Conservation (phyloP, 2,888 invertebrate species). For the Watsonalla binaria region DNA sequence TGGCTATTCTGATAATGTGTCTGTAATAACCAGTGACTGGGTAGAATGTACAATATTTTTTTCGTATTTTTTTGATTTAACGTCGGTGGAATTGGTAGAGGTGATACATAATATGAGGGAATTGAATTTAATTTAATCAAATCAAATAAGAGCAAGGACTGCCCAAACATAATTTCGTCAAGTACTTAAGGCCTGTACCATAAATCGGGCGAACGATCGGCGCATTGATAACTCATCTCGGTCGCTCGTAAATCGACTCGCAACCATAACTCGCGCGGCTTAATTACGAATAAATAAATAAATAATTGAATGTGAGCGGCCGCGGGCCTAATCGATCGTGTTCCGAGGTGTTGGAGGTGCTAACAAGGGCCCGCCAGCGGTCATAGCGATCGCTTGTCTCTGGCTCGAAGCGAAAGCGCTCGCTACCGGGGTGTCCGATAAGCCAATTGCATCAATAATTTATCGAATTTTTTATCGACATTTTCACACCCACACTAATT, state of each 20-base stretch:
- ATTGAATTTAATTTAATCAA: not conserved
- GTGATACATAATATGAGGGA: too few relatives aligned
- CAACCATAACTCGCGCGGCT: constrained; percentile 70
- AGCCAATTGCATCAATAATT: constrained; percentile 1
- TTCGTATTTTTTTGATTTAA: too few relatives aligned
- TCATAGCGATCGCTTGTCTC: constrained; percentile 23
- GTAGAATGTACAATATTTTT: too few relatives aligned
- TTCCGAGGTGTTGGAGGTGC: constrained; percentile 60
- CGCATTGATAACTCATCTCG: constrained; percentile 59
- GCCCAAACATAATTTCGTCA: constrained; percentile 25
- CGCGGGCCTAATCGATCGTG: constrained; percentile 74
- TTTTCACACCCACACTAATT: not conserved
- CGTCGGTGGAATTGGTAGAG: too few relatives aligned
- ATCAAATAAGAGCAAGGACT: not conserved
- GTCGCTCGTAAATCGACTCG: constrained; percentile 60
- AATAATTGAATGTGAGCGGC: constrained; percentile 79
- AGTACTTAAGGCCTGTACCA: constrained; percentile 19
- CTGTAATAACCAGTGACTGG: not conserved
- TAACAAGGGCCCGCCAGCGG: constrained; percentile 61
- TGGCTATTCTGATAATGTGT: constrained; percentile 8
- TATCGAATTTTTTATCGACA: not conserved
- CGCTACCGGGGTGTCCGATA: constrained; percentile 21
- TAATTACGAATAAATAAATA: constrained; percentile 80
- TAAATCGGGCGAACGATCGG: constrained; percentile 32
- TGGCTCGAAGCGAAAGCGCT: constrained; percentile 7